These are phyloP conservation scores for Betta splendens DNA, from an alignment of 2,797 vertebrate species.

Conservation along the genomic window DNA sequence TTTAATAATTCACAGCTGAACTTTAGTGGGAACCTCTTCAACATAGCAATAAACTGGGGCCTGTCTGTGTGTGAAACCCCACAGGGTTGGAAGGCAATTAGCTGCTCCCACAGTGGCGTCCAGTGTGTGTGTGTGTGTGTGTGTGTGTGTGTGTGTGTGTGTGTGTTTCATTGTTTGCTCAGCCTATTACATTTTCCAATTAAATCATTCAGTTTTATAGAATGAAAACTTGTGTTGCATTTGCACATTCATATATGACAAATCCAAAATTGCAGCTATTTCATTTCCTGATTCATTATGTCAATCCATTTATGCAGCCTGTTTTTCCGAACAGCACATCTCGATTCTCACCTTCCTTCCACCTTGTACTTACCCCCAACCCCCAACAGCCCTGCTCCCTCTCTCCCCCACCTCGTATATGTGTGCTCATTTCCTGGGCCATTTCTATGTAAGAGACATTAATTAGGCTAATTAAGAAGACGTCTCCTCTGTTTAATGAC, in stretches of 20 bases:
- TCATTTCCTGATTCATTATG: too few relatives aligned
- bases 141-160: conserved; percentile 1
- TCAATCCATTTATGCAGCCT: too few relatives aligned
- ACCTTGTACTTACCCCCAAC: not conserved
- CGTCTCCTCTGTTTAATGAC: conserved; percentile 66
- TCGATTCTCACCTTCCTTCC: not conserved
- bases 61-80: conserved; percentile 55
- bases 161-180: conserved; percentile 1
- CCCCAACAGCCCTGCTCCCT: not conserved
- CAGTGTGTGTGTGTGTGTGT: conserved; percentile 21
- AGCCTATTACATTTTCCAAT: conserved; percentile 16
- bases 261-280: too few relatives aligned
- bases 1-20: conserved; percentile 86
- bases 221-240: too few relatives aligned
- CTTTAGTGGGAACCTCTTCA: conserved; percentile 78
- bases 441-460: conserved; percentile 74
- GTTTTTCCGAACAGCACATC: too few relatives aligned
- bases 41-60: conserved; percentile 43
- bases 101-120: conserved; percentile 63
- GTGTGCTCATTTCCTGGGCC: conserved; percentile 67
- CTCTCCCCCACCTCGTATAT: conserved; percentile 29
- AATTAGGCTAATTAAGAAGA: conserved; percentile 81
- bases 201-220: not conserved
- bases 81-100: conserved; percentile 79
- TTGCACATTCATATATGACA: too few relatives aligned